Percentiles rank a stretch among this genome's conserved stretches.
These are phyloP conservation scores for Siniperca undulata DNA, from an alignment of 2,797 vertebrate species.

Conservation along the genomic window DNA sequence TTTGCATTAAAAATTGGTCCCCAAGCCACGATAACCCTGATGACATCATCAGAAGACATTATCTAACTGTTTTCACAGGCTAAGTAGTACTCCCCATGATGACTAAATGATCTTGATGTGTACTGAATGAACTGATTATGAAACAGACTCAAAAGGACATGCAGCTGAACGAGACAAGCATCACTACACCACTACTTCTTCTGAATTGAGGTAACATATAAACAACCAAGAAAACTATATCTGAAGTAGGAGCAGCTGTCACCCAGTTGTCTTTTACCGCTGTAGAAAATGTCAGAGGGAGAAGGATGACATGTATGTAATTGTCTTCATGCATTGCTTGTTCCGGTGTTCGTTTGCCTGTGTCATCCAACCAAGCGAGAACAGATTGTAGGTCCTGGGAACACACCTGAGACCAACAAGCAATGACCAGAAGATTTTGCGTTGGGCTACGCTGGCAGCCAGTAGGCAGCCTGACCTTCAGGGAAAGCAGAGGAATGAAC, in stretches of 20 bases:
- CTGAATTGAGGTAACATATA: neutral
- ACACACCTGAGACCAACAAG: slow-evolving; percentile 66
- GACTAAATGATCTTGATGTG: too few relatives aligned
- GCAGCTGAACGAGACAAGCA: neutral
- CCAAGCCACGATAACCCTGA: too few relatives aligned
- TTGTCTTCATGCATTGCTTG: slow-evolving; percentile 38
- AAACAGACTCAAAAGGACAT: neutral
- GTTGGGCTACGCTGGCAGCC: slow-evolving; percentile 41
- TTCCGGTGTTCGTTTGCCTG: slow-evolving; percentile 24
- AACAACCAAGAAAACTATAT: neutral
- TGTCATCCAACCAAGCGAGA: slow-evolving; percentile 47
- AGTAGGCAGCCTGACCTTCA: slow-evolving; percentile 69
- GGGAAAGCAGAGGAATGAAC: slow-evolving; percentile 42
- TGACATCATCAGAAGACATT: too few relatives aligned
- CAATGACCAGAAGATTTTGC: slow-evolving; percentile 35
- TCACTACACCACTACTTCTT: neutral
- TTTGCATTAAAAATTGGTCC: too few relatives aligned
- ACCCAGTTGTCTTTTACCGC: slow-evolving; percentile 9
- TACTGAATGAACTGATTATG: too few relatives aligned
- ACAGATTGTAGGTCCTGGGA: slow-evolving; percentile 50
- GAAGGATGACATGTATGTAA: slow-evolving; percentile 49
- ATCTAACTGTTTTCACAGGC: too few relatives aligned
- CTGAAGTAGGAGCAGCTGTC: slow-evolving; percentile 4
- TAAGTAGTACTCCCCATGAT: too few relatives aligned
- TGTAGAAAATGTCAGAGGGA: slow-evolving; percentile 38